Evolutionary conservation across 92 coral and sea anemone genomes (phyloP), one percentile per base, ranked within the genome.

Genomic region (Montipora capitata): DNA sequence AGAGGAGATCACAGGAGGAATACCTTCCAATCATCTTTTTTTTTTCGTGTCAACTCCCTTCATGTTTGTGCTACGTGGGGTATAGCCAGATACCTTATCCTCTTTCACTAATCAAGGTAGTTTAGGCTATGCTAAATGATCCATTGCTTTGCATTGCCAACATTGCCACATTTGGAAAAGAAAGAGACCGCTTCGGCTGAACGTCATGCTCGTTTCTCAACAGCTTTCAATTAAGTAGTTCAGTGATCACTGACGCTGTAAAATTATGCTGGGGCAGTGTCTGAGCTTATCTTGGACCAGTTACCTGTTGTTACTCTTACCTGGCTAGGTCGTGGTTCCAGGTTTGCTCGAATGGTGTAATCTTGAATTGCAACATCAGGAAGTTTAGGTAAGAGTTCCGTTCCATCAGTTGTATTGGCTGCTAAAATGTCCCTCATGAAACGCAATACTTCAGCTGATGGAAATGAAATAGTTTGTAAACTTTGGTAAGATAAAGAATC

Each of bases 281-380:
- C 59, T 54, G 59, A 54, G 59, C 59, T 61, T 61, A 15, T 61
- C 67, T 61, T 61, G 7, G 9, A 61, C 67, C 67, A 61, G 67
- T 61, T 61, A 61, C 27, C 67, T 61, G 67, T 61, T 17, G 35
- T 61, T 61, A 15, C 67, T 61, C 78, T 38, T 48, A 74, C 79
- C 79, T 74, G 79, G 64, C 63, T 74, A 74, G 64, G 11, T 49
- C 79, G 66, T 74, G 79, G 66, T 56, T 74, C 79, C 63, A 74
- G 65, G 79, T 48, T 74, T 49, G 79, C 79, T 74, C 65, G 40
- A 49, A 48, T 56, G 42, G 44, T 74, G 79, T 74, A 74, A 3
- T 56, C 40, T 10, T 74, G 65, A 56, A 17, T 74, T 49, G 79
- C 40, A 56, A 74, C 79, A 74, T 74, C 79, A 74, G 40, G 62